A percentile compares a stretch with the other conserved stretches of the same genome.
phyloP scores from a whole-genome alignment of 2,888 invertebrate genomes.

The Harpalus rubripes region DNA sequence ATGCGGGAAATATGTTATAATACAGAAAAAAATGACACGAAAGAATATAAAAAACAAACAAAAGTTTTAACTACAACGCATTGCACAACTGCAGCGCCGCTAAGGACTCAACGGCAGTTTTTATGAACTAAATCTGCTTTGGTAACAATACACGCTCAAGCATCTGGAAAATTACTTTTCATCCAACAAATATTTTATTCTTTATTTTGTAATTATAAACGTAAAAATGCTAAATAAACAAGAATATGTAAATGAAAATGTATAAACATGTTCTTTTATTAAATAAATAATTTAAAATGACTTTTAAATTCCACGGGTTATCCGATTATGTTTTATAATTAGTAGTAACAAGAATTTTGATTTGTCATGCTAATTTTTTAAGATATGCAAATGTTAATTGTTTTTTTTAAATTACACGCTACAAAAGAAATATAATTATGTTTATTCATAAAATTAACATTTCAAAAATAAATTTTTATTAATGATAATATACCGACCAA shows the following conservation, averaged over 20 bases:
- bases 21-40: background rate
- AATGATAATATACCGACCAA: no score
- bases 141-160: background rate
- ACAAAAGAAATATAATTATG: conserved; percentile 11
- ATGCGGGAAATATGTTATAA: background rate
- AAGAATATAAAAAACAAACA: no score
- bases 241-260: background rate
- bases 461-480: no score
- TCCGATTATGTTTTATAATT: conserved; percentile 1
- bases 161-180: conserved; percentile 2
- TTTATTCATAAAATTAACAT: no score
- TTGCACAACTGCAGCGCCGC: background rate
- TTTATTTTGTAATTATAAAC: background rate
- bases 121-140: background rate
- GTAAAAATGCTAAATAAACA: background rate
- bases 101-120: background rate
- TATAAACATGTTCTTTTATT: background rate
- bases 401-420: background rate
- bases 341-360: background rate
- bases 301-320: background rate
- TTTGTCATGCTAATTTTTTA: background rate
- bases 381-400: conserved; percentile 6
- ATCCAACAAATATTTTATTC: background rate
- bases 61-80: background rate
- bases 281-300: background rate